phyloP scores from a whole-genome alignment of 2,888 invertebrate species.

The Drosophila tripunctata region DNA sequence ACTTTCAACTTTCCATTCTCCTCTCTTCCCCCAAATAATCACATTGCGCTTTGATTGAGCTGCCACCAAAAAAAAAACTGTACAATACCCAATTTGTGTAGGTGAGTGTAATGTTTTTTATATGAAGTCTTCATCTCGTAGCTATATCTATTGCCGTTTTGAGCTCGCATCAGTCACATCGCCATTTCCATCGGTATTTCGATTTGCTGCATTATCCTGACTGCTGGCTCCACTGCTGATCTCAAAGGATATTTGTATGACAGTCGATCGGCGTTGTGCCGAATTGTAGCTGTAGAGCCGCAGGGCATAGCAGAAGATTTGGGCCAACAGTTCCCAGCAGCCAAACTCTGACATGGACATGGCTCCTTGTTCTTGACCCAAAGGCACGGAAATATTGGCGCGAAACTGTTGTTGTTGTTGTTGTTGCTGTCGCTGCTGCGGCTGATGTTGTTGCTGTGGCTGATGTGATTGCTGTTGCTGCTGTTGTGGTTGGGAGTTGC shows the following conservation, averaged over 20 bases:
- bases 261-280: constrained; percentile 71
- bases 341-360: constrained; percentile 73
- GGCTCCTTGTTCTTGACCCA: constrained; percentile 69
- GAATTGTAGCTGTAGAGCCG: constrained; percentile 79
- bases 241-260: constrained; percentile 81
- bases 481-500: constrained; percentile 12
- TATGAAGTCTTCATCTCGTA: constrained; percentile 41
- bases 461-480: constrained; percentile 22
- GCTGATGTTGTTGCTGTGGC: constrained; percentile 27
- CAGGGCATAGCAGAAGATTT: constrained; percentile 82
- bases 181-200: constrained; percentile 22
- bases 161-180: constrained; percentile 58
- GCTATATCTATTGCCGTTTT: constrained; percentile 47
- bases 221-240: constrained; percentile 53
- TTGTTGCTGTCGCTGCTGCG: constrained; percentile 34
- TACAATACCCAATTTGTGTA: constrained; percentile 42
- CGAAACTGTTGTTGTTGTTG: constrained; percentile 63
- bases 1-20: constrained; percentile 29
- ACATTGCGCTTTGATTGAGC: constrained; percentile 84
- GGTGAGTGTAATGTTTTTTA: constrained; percentile 17
- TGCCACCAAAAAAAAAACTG: constrained; percentile 61
- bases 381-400: constrained; percentile 81
- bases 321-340: constrained; percentile 82
- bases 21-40: constrained; percentile 66
- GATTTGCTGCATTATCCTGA: constrained; percentile 10